phyloP scores from a whole-genome alignment of 2,888 invertebrate species.

The Ormyrus thymus region DNA sequence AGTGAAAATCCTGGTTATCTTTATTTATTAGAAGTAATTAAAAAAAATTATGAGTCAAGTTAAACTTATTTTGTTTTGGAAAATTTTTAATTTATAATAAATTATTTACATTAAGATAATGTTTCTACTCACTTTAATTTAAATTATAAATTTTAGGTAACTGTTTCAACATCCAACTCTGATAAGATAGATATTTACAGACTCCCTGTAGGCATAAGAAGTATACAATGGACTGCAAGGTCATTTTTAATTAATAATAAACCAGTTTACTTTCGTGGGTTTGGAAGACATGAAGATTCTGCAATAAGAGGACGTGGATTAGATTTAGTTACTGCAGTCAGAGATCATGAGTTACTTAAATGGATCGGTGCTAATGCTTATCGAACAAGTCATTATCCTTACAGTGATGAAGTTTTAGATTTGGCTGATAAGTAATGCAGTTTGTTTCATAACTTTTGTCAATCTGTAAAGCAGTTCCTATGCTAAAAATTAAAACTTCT shows the following conservation, averaged over 20 bases:
- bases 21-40: constrained; percentile 85
- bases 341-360: constrained; percentile 94
- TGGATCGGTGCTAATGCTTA: constrained; percentile 98
- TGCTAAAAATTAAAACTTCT: constrained; percentile 24
- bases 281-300: constrained; percentile 96
- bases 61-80: background rate
- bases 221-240: constrained; percentile 85
- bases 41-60: background rate
- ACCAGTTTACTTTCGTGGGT: constrained; percentile 93
- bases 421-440: constrained; percentile 82
- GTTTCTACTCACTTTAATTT: background rate
- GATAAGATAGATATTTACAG: constrained; percentile 85
- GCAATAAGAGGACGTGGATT: constrained; percentile 97
- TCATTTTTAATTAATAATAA: constrained; percentile 87
- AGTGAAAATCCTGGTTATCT: constrained; percentile 86
- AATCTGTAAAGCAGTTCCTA: too few species aligned
- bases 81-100: constrained; percentile 3
- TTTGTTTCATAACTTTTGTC: constrained; percentile 16
- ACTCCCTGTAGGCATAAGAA: constrained; percentile 90
- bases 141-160: constrained; percentile 62
- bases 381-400: constrained; percentile 98
- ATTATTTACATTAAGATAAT: constrained; percentile 4
- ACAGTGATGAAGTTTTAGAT: constrained; percentile 97
- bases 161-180: constrained; percentile 65
- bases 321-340: constrained; percentile 89